A percentile compares a stretch with the other conserved stretches of the same genome.
phyloP scores from a whole-genome alignment of 1,140 invertebrate genomes.

The Kradibia gibbosae region DNA sequence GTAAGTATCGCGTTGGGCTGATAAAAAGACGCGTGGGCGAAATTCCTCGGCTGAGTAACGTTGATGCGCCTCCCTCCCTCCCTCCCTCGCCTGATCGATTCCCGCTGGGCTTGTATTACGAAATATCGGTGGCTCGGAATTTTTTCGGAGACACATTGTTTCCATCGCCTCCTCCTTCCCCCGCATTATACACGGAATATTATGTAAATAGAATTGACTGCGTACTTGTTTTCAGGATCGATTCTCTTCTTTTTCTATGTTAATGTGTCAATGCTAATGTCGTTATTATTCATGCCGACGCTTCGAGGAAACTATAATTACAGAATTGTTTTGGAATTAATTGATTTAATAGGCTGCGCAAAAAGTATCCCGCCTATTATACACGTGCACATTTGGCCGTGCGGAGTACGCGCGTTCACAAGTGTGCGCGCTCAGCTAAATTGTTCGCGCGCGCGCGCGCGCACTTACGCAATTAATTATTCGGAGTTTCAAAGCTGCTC shows the following conservation, averaged over 20 bases:
- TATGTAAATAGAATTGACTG: background rate
- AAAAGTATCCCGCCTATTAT: too few relatives aligned
- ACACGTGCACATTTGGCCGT: too few relatives aligned
- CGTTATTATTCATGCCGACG: background rate
- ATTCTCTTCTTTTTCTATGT: background rate
- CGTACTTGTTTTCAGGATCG: background rate
- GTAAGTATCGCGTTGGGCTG: slow-evolving; percentile 4
- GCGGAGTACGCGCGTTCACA: too few relatives aligned
- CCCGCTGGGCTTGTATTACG: background rate
- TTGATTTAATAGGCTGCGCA: too few relatives aligned
- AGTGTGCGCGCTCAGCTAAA: too few relatives aligned
- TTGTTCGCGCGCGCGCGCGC: too few relatives aligned
- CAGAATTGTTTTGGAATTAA: background rate
- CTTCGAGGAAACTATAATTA: background rate
- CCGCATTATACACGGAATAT: background rate
- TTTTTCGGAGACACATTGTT: background rate
- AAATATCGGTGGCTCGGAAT: background rate
- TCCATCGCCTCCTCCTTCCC: too few relatives aligned
- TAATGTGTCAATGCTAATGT: background rate
- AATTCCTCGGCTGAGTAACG: slow-evolving; percentile 6
- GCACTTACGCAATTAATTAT: too few relatives aligned
- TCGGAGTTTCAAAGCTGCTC: too few relatives aligned
- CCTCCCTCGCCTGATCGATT: background rate
- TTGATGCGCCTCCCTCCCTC: too few relatives aligned
- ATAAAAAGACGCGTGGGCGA: slow-evolving; percentile 27